Evolutionary conservation across 2,113 vertebrate species (phyloP).

Genomic region (Aspidoscelis tigris): DNA sequence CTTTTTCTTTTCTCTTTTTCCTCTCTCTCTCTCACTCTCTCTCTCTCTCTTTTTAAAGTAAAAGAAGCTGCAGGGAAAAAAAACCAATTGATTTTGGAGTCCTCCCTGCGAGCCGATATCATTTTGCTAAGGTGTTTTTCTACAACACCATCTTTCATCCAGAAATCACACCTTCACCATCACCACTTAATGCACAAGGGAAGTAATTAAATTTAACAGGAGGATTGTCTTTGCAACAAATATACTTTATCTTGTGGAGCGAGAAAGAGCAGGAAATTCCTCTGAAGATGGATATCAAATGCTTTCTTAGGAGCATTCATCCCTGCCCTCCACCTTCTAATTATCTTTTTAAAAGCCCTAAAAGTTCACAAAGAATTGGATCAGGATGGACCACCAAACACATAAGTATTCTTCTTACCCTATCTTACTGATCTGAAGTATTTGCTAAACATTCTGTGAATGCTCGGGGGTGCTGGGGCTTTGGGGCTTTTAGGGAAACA

Average conservation of each 20-base stretch:
- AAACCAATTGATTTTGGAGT: accelerated
- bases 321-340: slow-evolving; percentile 41
- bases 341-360: slow-evolving; percentile 39
- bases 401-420: not conserved
- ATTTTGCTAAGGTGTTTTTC: not conserved
- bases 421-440: slow-evolving; percentile 35
- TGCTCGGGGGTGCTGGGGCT: not conserved
- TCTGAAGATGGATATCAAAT: slow-evolving; percentile 7
- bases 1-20: too few species aligned
- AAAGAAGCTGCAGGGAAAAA: accelerated
- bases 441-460: slow-evolving; percentile 37
- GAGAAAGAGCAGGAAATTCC: not conserved
- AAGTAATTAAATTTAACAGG: slow-evolving; percentile 43
- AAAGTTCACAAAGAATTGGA: slow-evolving; percentile 36
- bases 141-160: not conserved
- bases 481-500: too few species aligned
- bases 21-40: too few species aligned
- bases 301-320: slow-evolving; percentile 28
- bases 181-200: not conserved
- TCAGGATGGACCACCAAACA: not conserved
- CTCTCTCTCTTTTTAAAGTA: too few species aligned
- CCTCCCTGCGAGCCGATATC: not conserved
- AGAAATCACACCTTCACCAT: not conserved
- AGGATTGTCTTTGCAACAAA: slow-evolving; percentile 29
- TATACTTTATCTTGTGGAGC: not conserved